phyloP scores from a whole-genome alignment of 2,113 vertebrate genomes.

The Xenopus borealis region DNA sequence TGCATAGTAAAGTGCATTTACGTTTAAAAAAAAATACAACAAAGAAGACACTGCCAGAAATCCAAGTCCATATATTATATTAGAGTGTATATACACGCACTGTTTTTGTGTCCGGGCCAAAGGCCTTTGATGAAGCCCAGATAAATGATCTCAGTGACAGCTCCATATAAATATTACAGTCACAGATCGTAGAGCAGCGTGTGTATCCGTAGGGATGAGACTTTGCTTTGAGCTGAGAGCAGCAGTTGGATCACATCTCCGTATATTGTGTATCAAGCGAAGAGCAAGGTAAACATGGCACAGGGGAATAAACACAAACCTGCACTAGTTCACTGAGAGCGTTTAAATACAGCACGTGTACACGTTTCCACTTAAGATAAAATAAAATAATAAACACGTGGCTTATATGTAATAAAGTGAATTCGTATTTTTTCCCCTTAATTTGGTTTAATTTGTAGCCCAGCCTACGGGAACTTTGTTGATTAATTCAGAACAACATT shows the following conservation, averaged over 20 bases:
- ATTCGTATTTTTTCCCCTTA: too few relatives aligned
- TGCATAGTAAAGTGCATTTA: fast-evolving
- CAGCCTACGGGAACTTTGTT: too few relatives aligned
- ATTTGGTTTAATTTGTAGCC: too few relatives aligned
- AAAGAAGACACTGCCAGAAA: too few relatives aligned
- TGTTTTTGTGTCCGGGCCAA: not conserved
- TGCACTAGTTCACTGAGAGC: not conserved
- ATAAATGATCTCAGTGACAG: constrained; percentile 17
- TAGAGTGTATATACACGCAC: too few relatives aligned
- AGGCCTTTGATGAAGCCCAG: not conserved
- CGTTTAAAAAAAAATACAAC: too few relatives aligned
- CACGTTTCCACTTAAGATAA: too few relatives aligned
- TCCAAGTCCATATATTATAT: too few relatives aligned
- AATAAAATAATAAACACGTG: too few relatives aligned
- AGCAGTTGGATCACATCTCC: constrained; percentile 6
- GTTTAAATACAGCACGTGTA: too few relatives aligned
- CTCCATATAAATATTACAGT: constrained; percentile 26
- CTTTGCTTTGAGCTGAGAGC: not conserved
- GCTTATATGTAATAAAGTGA: too few relatives aligned
- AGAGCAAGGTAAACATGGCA: constrained; percentile 13
- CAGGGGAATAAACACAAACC: not conserved
- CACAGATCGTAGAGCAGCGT: not conserved
- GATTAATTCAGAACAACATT: too few relatives aligned
- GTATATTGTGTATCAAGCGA: constrained; percentile 14
- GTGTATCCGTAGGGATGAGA: constrained; percentile 4